Evolutionary conservation across 2,797 vertebrate genomes (phyloP), one percentile per base, ranked within the genome.

Genomic region (Sebastes iracundus): DNA sequence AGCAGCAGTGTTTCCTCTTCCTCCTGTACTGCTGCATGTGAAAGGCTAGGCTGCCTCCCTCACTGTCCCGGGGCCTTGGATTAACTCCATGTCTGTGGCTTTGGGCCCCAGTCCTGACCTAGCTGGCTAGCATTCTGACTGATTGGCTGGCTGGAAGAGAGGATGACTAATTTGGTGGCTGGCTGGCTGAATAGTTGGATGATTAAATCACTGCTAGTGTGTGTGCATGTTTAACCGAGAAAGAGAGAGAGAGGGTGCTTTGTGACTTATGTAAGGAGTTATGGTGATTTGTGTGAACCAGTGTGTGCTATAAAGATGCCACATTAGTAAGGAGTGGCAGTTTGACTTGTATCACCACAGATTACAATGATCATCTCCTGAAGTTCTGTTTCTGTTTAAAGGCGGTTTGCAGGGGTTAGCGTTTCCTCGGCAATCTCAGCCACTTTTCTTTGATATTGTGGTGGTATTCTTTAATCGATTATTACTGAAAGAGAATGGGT

Each of bases 51-150:
- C 42, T 62, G 4, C 27, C 42, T 82, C 46, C 25, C 46, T 76
- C 6, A 1, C 79, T 81, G 75, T 85, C 80, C 87, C 18, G 7
- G 60, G 65, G 52, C 72, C 87, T 81, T 73, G 80, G 78, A 79
- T 63, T 72, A 52, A 23, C 69, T 79, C 69, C 76, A 80, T 73
- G 64, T 82, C 73, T 89, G 79, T 87, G 68, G 81, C 65, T 92
- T 84, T 83, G 83, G 84, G 81, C 79, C 46, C 13, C 28, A 60
- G 71, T 75, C 87, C 80, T 90, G 82, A 88, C 82, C 79, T 85
- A 80, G 80, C 79, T 91, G 78, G 84, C 72, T 38, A 55, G 49
- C 72, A 62, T 79, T 46, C 78, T 64, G 32, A 77, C 60, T 77
- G 80, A 88, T 80, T 82, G 75, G 55, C 61, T 82, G 75, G 66